These are phyloP conservation scores for Leptinotarsa haldemani DNA, from an alignment of 2,888 invertebrate species.

Conservation along the genomic window DNA sequence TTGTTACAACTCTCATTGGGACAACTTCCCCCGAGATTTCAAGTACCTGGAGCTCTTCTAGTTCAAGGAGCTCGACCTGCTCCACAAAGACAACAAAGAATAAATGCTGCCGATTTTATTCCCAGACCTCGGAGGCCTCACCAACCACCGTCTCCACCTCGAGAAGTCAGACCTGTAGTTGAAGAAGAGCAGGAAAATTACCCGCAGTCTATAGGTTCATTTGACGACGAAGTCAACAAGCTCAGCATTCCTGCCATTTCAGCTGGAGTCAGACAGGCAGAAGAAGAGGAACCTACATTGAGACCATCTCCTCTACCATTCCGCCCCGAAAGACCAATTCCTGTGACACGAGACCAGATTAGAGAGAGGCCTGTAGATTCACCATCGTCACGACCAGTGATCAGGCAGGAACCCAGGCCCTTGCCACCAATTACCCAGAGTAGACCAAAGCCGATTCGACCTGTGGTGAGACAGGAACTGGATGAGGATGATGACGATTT, in stretches of 20 bases:
- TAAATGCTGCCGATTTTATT: constrained; percentile 36
- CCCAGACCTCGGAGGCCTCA: constrained; percentile 54
- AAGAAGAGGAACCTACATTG: constrained; percentile 34
- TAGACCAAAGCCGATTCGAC: constrained; percentile 43
- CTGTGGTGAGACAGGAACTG: constrained; percentile 52
- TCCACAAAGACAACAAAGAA: constrained; percentile 60
- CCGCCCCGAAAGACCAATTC: constrained; percentile 61
- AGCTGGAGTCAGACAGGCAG: constrained; percentile 49
- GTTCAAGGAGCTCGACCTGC: constrained; percentile 62
- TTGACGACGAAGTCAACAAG: constrained; percentile 59
- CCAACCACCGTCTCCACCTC: constrained; percentile 66
- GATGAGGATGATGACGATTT: constrained; percentile 50
- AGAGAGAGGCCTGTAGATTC: constrained; percentile 53
- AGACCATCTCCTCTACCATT: constrained; percentile 55
- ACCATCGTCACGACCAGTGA: constrained; percentile 37
- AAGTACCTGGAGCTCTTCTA: constrained; percentile 75
- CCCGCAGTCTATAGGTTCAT: constrained; percentile 56
- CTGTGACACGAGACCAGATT: constrained; percentile 58
- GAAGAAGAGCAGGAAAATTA: constrained; percentile 75
- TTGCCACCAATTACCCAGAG: constrained; percentile 25
- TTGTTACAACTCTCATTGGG: constrained; percentile 52
- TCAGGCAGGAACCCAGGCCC: constrained; percentile 27
- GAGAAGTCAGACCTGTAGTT: constrained; percentile 76
- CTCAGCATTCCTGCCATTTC: constrained; percentile 54
- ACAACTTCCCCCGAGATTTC: constrained; percentile 74